Conservation (phyloP, 2,888 invertebrate genomes). For the Anoplius nigerrimus region DNA sequence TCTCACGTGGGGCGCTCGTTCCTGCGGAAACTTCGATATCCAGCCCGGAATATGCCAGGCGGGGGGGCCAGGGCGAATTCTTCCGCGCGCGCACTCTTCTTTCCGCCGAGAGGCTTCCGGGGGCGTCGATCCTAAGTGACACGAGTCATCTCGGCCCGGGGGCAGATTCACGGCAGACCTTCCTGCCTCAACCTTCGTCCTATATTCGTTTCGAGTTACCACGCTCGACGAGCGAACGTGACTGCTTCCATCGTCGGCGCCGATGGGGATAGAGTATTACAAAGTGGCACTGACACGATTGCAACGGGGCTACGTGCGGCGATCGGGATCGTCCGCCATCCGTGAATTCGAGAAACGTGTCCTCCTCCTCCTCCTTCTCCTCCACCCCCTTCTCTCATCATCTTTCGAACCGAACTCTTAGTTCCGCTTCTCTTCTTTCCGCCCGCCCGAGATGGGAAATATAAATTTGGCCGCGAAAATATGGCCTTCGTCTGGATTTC, state of each 20-base stretch:
- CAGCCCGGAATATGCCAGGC: slow-evolving; percentile 43
- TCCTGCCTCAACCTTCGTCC: slow-evolving; percentile 2
- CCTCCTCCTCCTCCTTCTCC: not conserved
- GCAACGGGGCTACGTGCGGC: too few species aligned
- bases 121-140: slow-evolving; percentile 38
- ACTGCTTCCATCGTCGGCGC: too few species aligned
- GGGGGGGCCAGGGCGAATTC: slow-evolving; percentile 41
- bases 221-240: slow-evolving; percentile 1
- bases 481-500: too few species aligned
- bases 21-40: slow-evolving; percentile 61
- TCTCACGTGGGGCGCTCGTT: slow-evolving; percentile 54
- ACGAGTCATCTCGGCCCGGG: slow-evolving; percentile 40
- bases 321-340: too few species aligned
- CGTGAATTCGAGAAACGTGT: not conserved
- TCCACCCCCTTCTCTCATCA: too few species aligned
- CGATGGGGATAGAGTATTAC: too few species aligned
- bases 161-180: slow-evolving; percentile 25
- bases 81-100: slow-evolving; percentile 31
- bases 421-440: too few species aligned
- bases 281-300: too few species aligned
- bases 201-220: not conserved
- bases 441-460: too few species aligned
- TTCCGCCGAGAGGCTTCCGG: slow-evolving; percentile 26
- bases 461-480: too few species aligned
- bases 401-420: too few species aligned